These are phyloP conservation scores for Nyctalus aviator DNA, from an alignment of 2,797 vertebrate genomes.

Conservation along the genomic window DNA sequence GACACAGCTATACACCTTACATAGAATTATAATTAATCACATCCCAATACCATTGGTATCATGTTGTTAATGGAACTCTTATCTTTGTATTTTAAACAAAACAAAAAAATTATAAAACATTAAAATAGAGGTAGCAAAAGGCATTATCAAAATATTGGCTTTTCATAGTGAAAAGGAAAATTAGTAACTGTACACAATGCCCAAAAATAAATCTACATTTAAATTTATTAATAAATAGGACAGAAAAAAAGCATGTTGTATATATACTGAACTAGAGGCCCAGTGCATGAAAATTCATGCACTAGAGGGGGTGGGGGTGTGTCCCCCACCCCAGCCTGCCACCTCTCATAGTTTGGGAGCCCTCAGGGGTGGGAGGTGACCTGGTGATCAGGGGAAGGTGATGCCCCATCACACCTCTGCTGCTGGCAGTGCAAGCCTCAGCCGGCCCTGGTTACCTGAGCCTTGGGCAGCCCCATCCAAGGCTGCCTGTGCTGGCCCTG, in stretches of 20 bases:
- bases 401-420: too few species aligned
- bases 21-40: constrained; percentile 41
- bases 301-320: too few species aligned
- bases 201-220: constrained; percentile 27
- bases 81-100: constrained; percentile 44
- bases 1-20: not conserved
- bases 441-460: too few species aligned
- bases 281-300: too few species aligned
- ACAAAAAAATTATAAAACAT: not conserved
- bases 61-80: not conserved
- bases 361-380: too few species aligned
- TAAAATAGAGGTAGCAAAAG: constrained; percentile 37
- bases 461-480: too few species aligned
- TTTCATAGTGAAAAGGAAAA: constrained; percentile 40
- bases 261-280: not conserved
- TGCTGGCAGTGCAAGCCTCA: too few species aligned
- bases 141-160: not conserved
- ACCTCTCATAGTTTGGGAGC: too few species aligned
- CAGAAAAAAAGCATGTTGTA: not conserved
- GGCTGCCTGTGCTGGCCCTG: too few species aligned
- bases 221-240: not conserved
- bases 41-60: not conserved
- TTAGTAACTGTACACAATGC: not conserved
- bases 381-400: too few species aligned
- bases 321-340: too few species aligned